Base-by-base conservation (phyloP, 2,113 vertebrate species). In the Sebastes schlegelii region DNA sequence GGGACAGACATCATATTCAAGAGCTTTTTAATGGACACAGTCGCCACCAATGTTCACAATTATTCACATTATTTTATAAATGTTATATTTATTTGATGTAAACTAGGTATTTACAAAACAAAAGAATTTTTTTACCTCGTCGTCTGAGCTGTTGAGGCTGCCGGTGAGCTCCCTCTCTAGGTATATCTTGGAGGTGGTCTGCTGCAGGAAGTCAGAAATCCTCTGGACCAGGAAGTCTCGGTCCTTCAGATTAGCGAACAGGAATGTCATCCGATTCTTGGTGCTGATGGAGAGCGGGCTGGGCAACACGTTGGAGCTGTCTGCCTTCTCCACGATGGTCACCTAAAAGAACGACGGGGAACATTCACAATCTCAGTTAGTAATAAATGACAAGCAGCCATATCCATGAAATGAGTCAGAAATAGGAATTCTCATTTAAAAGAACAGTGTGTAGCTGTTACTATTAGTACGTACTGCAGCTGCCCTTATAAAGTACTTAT, bases 241-340 rank as follows among this genome's bases (percentile, higher is more conserved):
- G 67, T 99, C 98, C 92, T 97, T 99, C 89, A 99, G 92, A 86
- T 99, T 99, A 89, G 98, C 98, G 60, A 99, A 99, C 16, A 99
- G 95, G 82, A 99, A 99, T 0, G 98, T 99, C 98, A 99, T 99
- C n/a, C 97, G 96, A 87, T 99, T 99, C 92, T 98, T 98, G 1
- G 98, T 99, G 89, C 98, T 99, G 95, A 99, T 99, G 46, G 98
- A 99, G 54, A 99, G 90, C 0, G 98, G 98, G 80, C 98, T 99
- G 34, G 98, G 98, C 73, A 99, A 92, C 58, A 99, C 97, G 1
- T 96, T 98, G 89, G 97, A 99, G 90, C 98, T 99, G 93, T 99
- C 98, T 0, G 98, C 98, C 89, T 99, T 99, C 85, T 99, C 98
- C 57, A 99, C 98, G 13, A 99, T 99, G 0, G 98, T 98, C 88